Evolutionary conservation across 1,140 invertebrate genomes (phyloP), one percentile per base, ranked within the genome.

Genomic region (Steinernema khuongi): DNA sequence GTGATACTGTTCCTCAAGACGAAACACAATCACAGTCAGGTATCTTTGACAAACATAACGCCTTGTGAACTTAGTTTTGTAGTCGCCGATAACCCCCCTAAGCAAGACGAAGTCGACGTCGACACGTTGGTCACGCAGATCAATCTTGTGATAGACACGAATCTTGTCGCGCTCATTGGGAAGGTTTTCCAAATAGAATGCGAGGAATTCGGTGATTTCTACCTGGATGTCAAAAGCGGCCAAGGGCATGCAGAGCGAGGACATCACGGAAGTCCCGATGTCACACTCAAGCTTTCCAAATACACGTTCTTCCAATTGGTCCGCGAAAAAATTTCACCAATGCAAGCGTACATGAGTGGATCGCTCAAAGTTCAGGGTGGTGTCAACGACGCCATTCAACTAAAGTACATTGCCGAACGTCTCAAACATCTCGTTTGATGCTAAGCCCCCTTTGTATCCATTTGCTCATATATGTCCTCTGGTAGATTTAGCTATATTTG

Each of bases 271-370:
- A 60, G 50, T 22, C 50, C 50, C 19, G 50, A 60, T 26, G 22
- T 60, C 2, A 60, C 50, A 26, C 50, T 60, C 26, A 60, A 60
- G 26, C 50, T 60, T 4, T 60, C 50, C 7, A 60, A 60, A 22
- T 60, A n/a, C 22, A 60, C 50, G 11, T 60, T 60, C 50, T 60
- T 60, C 50, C 50, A 60, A 60, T 22, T 60, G 7, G 50, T 60
- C 4, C 50, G 50, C 11, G 50, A 60, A 22, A 11, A 60, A 22
- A 60, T 22, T 14, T 60, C 50, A 4, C 50, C 50, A 4, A 60
- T 60, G 50, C 50, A 60, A 22, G 50, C 50, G 50, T 60, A 60
- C 22, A 60, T 60, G 50, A 60, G 50, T 60, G 50, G 50, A 14
- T 60, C 50, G 4, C 19, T 60, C 14, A 60, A 60, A 22, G 50